These are phyloP conservation scores for Sarcophaga variegata DNA, from an alignment of 2,888 invertebrate genomes.

Conservation along the genomic window DNA sequence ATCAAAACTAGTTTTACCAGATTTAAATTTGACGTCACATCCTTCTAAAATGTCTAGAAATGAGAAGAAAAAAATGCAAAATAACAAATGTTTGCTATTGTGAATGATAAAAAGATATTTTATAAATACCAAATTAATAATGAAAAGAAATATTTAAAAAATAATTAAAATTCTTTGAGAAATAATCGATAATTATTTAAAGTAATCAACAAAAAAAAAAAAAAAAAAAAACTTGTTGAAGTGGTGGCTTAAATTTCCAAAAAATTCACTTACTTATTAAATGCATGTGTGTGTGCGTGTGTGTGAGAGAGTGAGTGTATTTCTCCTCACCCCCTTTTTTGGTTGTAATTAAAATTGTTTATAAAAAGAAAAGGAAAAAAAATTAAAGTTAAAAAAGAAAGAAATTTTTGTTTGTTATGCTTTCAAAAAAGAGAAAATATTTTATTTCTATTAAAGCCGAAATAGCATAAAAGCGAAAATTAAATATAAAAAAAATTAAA, in stretches of 20 bases:
- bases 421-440: conserved; percentile 31
- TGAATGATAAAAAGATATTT: conserved; percentile 47
- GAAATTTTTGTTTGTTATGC: not conserved
- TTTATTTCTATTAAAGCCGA: not conserved
- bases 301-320: not conserved
- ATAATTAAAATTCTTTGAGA: conserved; percentile 6
- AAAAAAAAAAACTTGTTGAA: conserved; percentile 16
- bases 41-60: conserved; percentile 35
- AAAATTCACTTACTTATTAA: too few species aligned
- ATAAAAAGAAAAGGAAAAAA: conserved; percentile 15
- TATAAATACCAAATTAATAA: not conserved
- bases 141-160: not conserved
- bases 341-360: conserved; percentile 25
- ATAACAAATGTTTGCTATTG: conserved; percentile 43
- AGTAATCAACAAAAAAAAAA: too few species aligned
- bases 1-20: conserved; percentile 65
- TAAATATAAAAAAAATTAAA: conserved; percentile 32
- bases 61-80: conserved; percentile 35
- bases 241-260: conserved; percentile 36
- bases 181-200: conserved; percentile 22
- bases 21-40: conserved; percentile 67
- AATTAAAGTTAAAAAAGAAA: conserved; percentile 38
- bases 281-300: too few species aligned
- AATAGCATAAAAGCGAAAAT: not conserved
- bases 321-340: conserved; percentile 42